phyloP scores from a whole-genome alignment of 2,113 vertebrate genomes.

The Hepsetus odoe region DNA sequence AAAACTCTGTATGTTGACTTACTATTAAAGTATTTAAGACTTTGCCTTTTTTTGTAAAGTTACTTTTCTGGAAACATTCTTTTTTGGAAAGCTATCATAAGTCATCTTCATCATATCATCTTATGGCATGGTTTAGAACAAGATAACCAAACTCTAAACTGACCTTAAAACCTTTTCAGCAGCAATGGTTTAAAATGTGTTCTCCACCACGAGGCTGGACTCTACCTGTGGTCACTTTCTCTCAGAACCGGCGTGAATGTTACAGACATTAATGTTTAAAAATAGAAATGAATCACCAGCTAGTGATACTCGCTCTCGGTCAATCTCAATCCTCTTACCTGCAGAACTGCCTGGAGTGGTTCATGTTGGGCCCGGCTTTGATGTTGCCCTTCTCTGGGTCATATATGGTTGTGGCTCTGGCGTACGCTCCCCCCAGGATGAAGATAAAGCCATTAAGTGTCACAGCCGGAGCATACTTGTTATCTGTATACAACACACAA shows the following conservation, averaged over 20 bases:
- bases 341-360: constrained; percentile 98
- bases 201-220: constrained; percentile 8
- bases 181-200: constrained; percentile 4
- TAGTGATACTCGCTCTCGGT: background rate
- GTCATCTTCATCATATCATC: too few species aligned
- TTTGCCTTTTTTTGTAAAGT: too few species aligned
- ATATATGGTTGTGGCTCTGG: constrained; percentile 97
- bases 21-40: too few species aligned
- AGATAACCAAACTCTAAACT: too few species aligned
- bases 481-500: constrained; percentile 78
- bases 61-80: too few species aligned
- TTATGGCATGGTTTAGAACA: too few species aligned
- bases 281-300: background rate
- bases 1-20: too few species aligned
- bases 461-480: constrained; percentile 97
- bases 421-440: constrained; percentile 98
- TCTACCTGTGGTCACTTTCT: background rate
- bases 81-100: too few species aligned
- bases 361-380: constrained; percentile 99
- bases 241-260: background rate
- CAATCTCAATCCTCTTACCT: constrained; percentile 79
- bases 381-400: constrained; percentile 99
- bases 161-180: constrained; percentile 16
- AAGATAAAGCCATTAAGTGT: constrained; percentile 96
- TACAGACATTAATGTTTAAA: constrained; percentile 20